These are phyloP conservation scores for Hypotaenidia okinawae DNA, from an alignment of 2,797 vertebrate species.

Conservation along the genomic window DNA sequence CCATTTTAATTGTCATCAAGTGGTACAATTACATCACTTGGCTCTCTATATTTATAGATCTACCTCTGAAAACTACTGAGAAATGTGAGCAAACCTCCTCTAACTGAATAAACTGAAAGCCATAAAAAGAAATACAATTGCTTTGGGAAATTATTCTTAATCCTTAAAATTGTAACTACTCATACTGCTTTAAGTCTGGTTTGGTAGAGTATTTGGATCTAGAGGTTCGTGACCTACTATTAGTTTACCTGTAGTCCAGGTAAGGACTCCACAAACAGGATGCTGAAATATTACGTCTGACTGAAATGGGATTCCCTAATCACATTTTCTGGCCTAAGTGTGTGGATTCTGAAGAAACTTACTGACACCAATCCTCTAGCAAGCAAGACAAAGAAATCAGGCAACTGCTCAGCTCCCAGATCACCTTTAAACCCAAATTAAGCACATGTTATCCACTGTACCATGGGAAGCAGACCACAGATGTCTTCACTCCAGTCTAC, in stretches of 20 bases:
- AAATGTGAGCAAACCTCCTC: not conserved
- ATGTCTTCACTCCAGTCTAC: not conserved
- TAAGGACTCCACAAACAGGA: not conserved
- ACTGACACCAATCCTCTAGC: not conserved
- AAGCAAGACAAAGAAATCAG: not conserved
- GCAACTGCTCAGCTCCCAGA: not conserved
- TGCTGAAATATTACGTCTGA: not conserved
- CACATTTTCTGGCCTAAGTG: not conserved
- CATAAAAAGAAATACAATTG: not conserved
- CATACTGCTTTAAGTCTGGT: not conserved
- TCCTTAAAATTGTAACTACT: not conserved
- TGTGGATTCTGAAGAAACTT: not conserved
- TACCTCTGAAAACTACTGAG: not conserved
- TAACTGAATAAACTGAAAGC: not conserved
- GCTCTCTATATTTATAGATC: not conserved
- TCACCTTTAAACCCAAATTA: not conserved
- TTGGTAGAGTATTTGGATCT: not conserved
- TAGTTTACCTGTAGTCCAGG: not conserved
- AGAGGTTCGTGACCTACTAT: not conserved
- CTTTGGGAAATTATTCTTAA: not conserved
- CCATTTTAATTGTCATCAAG: conserved; percentile 15
- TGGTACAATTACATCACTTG: not conserved
- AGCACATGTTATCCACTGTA: not conserved
- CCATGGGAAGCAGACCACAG: not conserved
- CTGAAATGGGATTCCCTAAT: not conserved